A percentile compares a stretch with the other conserved stretches of the same genome.
Evolutionary conservation across 1,140 invertebrate species (phyloP).

Genomic region (Drosophila eugracilis): DNA sequence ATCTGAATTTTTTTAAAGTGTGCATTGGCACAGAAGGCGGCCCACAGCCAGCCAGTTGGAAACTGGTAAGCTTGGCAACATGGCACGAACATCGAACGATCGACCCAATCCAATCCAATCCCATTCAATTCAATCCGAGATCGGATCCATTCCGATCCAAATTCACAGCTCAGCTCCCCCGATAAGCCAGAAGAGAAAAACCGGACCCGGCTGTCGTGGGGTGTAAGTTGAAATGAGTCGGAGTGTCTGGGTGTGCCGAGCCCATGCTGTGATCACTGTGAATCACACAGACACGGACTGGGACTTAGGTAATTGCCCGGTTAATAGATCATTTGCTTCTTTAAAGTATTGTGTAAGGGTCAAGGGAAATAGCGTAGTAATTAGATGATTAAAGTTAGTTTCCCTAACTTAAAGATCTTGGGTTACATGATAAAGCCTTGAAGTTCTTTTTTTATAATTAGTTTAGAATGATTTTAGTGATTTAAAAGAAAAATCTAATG

Average conservation of each 20-base stretch:
- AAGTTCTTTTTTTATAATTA: not conserved
- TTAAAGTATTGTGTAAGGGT: not conserved
- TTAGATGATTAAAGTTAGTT: not conserved
- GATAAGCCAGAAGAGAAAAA: conserved; percentile 37
- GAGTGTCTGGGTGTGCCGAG: conserved; percentile 17
- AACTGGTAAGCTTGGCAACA: conserved; percentile 36
- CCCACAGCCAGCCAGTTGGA: conserved; percentile 26
- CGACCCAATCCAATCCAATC: conserved; percentile 50
- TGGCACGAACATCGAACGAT: conserved; percentile 59
- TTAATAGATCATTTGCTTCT: not conserved
- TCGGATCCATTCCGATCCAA: conserved; percentile 16
- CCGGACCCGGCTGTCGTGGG: conserved; percentile 37
- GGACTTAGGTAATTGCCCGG: not conserved
- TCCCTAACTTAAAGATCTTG: not conserved
- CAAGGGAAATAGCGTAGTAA: not conserved
- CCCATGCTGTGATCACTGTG: conserved; percentile 27
- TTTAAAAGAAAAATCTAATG: no score
- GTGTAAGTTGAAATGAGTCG: conserved; percentile 14
- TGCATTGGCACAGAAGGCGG: not conserved
- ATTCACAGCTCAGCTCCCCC: conserved; percentile 15
- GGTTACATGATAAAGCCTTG: not conserved
- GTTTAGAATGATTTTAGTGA: no score
- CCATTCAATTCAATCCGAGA: conserved; percentile 25
- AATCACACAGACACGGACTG: conserved; percentile 6
- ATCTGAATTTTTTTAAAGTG: not conserved